phyloP scores from a whole-genome alignment of 2,797 vertebrate genomes.

The Enteromius unitaeniatus region DNA sequence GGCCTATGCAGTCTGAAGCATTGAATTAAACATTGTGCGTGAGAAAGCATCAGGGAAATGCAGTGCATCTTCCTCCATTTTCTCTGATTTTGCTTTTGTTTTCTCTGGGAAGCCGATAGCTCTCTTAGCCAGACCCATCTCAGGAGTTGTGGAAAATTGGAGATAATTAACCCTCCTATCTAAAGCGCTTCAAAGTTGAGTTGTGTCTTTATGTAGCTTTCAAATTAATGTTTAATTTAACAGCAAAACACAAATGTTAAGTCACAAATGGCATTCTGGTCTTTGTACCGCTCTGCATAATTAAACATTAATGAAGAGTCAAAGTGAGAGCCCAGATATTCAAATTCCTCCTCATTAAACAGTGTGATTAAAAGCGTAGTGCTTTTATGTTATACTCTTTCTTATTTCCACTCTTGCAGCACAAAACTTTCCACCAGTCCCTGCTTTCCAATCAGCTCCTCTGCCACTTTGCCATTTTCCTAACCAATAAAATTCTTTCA shows the following conservation, averaged over 20 bases:
- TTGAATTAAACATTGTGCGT: slow-evolving; percentile 17
- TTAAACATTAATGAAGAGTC: slow-evolving; percentile 76
- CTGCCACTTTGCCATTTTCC: slow-evolving; percentile 15
- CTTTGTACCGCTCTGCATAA: slow-evolving; percentile 66
- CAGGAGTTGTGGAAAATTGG: slow-evolving; percentile 72
- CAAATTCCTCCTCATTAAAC: slow-evolving; percentile 65
- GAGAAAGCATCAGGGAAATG: slow-evolving; percentile 6
- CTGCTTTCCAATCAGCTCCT: slow-evolving; percentile 41
- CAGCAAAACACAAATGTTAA: slow-evolving; percentile 71
- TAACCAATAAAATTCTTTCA: not conserved
- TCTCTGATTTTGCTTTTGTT: slow-evolving; percentile 44
- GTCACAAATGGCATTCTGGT: slow-evolving; percentile 69
- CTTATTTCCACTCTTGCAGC: slow-evolving; percentile 63
- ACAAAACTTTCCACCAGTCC: slow-evolving; percentile 56
- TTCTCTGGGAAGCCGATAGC: slow-evolving; percentile 36
- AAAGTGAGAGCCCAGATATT: slow-evolving; percentile 69
- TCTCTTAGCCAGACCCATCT: slow-evolving; percentile 63
- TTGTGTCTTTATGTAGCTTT: slow-evolving; percentile 70
- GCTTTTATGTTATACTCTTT: slow-evolving; percentile 65
- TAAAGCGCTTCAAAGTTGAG: slow-evolving; percentile 66
- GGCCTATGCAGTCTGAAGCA: not conserved
- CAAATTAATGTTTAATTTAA: slow-evolving; percentile 77
- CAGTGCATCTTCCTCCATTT: slow-evolving; percentile 22
- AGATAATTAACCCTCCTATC: slow-evolving; percentile 72
- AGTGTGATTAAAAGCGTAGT: slow-evolving; percentile 58